A percentile compares a stretch with the other conserved stretches of the same genome.
phyloP scores from a whole-genome alignment of 2,113 vertebrate genomes.

The Sapayoa aenigma region DNA sequence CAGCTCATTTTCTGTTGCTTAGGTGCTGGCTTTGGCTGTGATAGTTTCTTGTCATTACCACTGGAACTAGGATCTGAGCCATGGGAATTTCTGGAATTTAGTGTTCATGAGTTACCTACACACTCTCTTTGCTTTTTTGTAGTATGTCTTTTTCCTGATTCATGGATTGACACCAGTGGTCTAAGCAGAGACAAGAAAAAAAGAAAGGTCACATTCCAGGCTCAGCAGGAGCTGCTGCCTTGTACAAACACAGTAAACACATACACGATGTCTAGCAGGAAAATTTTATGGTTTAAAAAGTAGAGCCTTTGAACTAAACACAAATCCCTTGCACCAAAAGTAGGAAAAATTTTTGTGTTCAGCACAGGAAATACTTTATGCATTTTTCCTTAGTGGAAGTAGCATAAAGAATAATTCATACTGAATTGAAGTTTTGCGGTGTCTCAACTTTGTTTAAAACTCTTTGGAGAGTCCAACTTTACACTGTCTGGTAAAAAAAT shows the following conservation, averaged over 20 bases:
- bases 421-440: conserved; percentile 33
- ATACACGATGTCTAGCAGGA: not conserved
- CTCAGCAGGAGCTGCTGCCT: not conserved
- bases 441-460: conserved; percentile 45
- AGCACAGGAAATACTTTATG: conserved; percentile 43
- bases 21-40: not conserved
- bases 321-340: conserved; percentile 16
- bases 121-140: not conserved
- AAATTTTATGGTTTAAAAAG: conserved; percentile 17
- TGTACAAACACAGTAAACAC: not conserved
- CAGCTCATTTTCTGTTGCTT: not conserved
- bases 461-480: conserved; percentile 6
- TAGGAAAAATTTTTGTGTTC: conserved; percentile 31
- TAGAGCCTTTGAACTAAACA: conserved; percentile 20
- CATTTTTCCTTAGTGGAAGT: conserved; percentile 2
- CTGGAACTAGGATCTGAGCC: not conserved
- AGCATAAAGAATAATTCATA: conserved; percentile 32
- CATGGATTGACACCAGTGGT: not conserved
- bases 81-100: not conserved
- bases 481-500: conserved; percentile 8
- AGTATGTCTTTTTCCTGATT: not conserved
- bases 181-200: not conserved
- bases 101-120: not conserved
- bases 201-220: not conserved
- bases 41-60: not conserved